These are phyloP conservation scores for Muntiacus muntjak DNA, from an alignment of 2,113 vertebrate species.

Conservation along the genomic window DNA sequence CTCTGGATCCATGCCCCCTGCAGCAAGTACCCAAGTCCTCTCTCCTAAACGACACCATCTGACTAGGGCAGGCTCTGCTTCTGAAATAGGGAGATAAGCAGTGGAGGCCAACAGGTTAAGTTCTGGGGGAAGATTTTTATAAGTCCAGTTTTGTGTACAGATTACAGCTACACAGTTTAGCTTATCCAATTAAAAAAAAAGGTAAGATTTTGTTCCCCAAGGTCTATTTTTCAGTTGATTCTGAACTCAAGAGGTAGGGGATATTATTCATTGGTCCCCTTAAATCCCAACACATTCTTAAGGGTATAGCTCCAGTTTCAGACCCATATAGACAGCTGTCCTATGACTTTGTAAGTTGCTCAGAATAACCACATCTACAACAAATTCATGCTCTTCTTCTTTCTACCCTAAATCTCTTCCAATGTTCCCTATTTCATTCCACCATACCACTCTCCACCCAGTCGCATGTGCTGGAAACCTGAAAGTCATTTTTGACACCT, in stretches of 20 bases:
- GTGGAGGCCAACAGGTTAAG: neutral
- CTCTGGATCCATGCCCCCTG: neutral
- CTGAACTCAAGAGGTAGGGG: neutral
- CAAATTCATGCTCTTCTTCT: neutral
- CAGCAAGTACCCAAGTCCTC: neutral
- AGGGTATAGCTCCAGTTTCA: neutral
- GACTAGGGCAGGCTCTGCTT: neutral
- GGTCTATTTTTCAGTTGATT: neutral
- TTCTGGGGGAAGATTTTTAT: neutral
- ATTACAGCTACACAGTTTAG: neutral
- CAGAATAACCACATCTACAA: neutral
- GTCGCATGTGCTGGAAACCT: neutral
- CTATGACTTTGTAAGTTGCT: neutral
- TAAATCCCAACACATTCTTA: neutral
- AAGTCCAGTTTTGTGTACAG: neutral
- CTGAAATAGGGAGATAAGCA: neutral
- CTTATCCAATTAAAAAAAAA: neutral
- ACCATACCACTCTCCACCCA: neutral
- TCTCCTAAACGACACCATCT: neutral
- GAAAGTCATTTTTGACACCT: neutral
- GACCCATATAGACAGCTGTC: neutral
- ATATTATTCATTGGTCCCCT: neutral
- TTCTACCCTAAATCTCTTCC: neutral
- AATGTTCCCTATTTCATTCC: neutral
- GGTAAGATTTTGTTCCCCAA: neutral